Evolutionary conservation across 92 coral and sea anemone species (phyloP).

Genomic region (Hydrozoanthus gracilis): DNA sequence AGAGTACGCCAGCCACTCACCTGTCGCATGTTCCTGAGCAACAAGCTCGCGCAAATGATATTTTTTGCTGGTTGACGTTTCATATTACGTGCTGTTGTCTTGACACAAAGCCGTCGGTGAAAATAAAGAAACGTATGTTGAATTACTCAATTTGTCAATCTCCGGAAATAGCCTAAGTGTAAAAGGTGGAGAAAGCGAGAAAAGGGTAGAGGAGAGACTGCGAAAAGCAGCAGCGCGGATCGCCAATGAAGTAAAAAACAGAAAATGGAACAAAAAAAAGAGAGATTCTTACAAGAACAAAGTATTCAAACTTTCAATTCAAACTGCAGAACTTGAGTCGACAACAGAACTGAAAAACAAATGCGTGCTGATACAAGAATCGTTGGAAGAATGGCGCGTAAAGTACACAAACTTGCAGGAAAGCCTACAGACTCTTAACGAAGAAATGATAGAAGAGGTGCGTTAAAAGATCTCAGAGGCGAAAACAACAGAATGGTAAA

Average conservation of each 20-base stretch:
- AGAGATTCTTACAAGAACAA: background rate
- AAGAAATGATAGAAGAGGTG: slow-evolving; percentile 24
- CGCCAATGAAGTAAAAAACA: slow-evolving; percentile 6
- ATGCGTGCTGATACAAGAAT: slow-evolving; percentile 13
- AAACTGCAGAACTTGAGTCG: background rate
- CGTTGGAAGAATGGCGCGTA: slow-evolving; percentile 20
- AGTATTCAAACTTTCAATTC: background rate
- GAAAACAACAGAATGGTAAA: background rate
- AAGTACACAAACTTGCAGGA: slow-evolving; percentile 44
- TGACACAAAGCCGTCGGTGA: background rate
- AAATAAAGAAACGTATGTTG: background rate
- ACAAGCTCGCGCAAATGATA: slow-evolving; percentile 1
- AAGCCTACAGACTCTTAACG: slow-evolving; percentile 26
- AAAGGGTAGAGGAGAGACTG: background rate
- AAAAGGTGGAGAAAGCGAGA: background rate
- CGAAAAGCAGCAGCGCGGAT: background rate
- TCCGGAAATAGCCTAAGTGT: background rate
- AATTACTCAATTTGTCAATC: background rate
- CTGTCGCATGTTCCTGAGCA: background rate
- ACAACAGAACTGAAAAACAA: background rate
- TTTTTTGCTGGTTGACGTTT: slow-evolving; percentile 23
- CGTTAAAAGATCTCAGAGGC: background rate
- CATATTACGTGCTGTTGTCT: slow-evolving; percentile 5
- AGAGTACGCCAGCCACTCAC: background rate
- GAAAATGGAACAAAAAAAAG: slow-evolving; percentile 22